A percentile compares a stretch with the other conserved stretches of the same genome.
Conservation (phyloP, 2,888 invertebrate genomes). For the Psococerastis gibbosa region DNA sequence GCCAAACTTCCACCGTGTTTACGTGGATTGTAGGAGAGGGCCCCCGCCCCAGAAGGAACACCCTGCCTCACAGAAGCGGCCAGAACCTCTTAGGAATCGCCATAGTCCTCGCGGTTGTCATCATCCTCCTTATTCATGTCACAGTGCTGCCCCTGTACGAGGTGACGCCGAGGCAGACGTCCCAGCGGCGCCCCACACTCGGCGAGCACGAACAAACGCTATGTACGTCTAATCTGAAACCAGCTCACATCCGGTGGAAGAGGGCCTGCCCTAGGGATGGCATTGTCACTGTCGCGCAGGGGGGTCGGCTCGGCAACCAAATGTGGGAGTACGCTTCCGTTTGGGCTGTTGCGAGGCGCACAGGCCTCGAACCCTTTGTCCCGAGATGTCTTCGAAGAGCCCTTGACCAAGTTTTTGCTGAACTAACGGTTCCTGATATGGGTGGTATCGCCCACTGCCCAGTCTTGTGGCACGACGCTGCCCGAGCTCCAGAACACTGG, state of each 20-base stretch:
- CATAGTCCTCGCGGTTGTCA: constrained; percentile 35
- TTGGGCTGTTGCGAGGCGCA: constrained; percentile 29
- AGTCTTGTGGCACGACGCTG: constrained; percentile 28
- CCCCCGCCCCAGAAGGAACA: constrained; percentile 3
- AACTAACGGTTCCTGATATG: constrained; percentile 32
- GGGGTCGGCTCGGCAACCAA: constrained; percentile 28
- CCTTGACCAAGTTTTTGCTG: constrained; percentile 34
- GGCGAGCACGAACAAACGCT: constrained; percentile 34
- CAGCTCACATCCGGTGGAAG: constrained; percentile 21
- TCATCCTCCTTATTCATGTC: constrained; percentile 37
- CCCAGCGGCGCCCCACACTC: constrained; percentile 25
- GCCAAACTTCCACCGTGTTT: constrained; percentile 3
- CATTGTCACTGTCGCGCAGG: constrained; percentile 29
- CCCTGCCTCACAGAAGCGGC: constrained; percentile 11
- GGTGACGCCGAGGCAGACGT: constrained; percentile 24
- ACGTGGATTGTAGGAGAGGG: constrained; percentile 7
- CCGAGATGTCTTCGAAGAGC: constrained; percentile 31
- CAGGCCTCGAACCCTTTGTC: constrained; percentile 30
- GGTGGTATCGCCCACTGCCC: constrained; percentile 35
- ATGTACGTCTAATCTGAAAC: constrained; percentile 29
- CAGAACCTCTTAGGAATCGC: constrained; percentile 37
- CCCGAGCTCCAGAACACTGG: constrained; percentile 32
- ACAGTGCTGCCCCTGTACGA: constrained; percentile 38
- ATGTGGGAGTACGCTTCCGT: constrained; percentile 33
- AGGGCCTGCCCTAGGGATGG: constrained; percentile 27